Evolutionary conservation across 2,113 vertebrate species (phyloP).

Genomic region (Dinomys branickii): DNA sequence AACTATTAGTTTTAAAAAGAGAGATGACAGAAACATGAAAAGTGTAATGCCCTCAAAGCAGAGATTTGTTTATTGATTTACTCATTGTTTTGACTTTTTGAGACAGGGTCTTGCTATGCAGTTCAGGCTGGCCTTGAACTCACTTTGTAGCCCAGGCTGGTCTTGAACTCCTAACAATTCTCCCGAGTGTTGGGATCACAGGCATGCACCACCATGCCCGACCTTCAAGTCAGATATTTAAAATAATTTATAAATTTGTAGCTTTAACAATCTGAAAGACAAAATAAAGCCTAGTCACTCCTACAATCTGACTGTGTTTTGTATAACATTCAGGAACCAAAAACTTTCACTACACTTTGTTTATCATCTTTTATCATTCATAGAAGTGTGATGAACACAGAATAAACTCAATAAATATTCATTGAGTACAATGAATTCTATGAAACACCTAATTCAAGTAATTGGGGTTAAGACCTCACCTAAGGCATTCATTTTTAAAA

Average conservation of each 20-base stretch:
- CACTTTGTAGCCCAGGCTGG: too few species aligned
- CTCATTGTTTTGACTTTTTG: too few species aligned
- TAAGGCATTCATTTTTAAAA: constrained; percentile 48
- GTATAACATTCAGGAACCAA: not conserved
- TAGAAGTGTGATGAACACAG: not conserved
- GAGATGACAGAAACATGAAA: not conserved
- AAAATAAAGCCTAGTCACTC: constrained; percentile 11
- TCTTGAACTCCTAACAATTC: too few species aligned
- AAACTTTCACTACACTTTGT: not conserved
- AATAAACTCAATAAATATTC: constrained; percentile 61
- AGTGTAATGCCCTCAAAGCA: not conserved
- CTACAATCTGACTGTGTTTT: constrained; percentile 11
- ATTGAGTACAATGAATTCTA: constrained; percentile 33
- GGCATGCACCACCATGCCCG: too few species aligned
- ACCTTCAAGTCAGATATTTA: not conserved
- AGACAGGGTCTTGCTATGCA: too few species aligned
- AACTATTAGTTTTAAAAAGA: not conserved
- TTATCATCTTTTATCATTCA: not conserved
- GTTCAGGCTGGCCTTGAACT: too few species aligned
- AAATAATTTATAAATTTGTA: not conserved
- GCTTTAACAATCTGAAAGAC: not conserved
- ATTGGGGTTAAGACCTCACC: constrained; percentile 52
- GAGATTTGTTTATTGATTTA: too few species aligned
- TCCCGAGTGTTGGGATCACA: too few species aligned
- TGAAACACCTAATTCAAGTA: constrained; percentile 56